Conservation (phyloP, 2,888 invertebrate species). For the Rhagonycha lutea region DNA sequence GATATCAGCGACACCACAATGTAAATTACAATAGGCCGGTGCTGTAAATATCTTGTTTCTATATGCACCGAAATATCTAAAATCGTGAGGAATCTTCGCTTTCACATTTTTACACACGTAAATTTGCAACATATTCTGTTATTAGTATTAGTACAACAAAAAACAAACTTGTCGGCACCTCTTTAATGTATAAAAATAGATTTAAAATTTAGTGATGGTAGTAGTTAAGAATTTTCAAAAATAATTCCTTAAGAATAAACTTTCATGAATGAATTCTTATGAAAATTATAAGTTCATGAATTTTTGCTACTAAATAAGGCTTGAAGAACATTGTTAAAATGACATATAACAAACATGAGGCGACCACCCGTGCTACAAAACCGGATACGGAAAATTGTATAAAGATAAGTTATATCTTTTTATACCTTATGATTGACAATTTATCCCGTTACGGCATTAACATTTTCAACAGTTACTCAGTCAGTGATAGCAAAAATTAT, state of each 20-base stretch:
- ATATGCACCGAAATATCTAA: conserved; percentile 29
- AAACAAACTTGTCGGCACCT: conserved; percentile 36
- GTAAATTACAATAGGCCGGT: conserved; percentile 53
- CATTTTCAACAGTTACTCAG: background rate
- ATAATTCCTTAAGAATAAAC: background rate
- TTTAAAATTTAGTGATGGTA: conserved; percentile 2
- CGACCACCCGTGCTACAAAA: conserved; percentile 50
- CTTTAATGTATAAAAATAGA: background rate
- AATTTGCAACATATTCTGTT: conserved; percentile 42
- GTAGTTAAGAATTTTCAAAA: conserved; percentile 12
- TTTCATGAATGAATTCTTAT: background rate
- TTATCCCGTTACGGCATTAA: background rate
- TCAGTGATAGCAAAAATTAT: background rate
- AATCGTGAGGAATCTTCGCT: conserved; percentile 27
- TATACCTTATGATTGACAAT: conserved; percentile 10
- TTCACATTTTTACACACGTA: conserved; percentile 38
- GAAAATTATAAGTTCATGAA: conserved; percentile 21
- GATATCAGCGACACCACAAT: conserved; percentile 54
- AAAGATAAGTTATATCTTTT: background rate
- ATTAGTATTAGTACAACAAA: conserved; percentile 42
- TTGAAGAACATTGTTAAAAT: conserved; percentile 53
- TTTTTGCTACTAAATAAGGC: conserved; percentile 45
- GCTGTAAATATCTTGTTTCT: conserved; percentile 52
- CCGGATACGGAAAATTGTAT: conserved; percentile 31
- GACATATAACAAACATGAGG: conserved; percentile 42